Evolutionary conservation across 2,888 invertebrate genomes (phyloP), one percentile per base, ranked within the genome.

Genomic region (Andrena hattorfiana): DNA sequence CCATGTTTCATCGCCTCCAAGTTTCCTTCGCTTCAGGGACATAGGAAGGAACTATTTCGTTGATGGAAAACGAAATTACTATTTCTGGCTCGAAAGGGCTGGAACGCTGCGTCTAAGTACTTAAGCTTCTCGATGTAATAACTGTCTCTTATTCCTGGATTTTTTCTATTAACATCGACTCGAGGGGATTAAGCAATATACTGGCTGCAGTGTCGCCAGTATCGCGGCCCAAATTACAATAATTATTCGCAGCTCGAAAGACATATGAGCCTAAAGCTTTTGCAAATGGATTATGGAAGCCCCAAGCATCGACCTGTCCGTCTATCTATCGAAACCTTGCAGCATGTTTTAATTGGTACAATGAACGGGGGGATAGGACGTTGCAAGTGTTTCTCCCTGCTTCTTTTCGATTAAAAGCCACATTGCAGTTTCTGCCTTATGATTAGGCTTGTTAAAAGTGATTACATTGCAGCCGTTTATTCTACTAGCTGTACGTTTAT

Each of bases 261-360:
- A 85, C 83, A 84, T 87, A 90, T 87, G 84, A 89, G 89, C 88
- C 87, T 86, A 83, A 81, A 86, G 87, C 89, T 89, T 91, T 90
- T 85, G 87, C 88, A 86, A 90, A 90, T 88, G 91, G 92, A 92
- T 91, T 91, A 92, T 89, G 90, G 92, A 92, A 92, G 92, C 92
- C 90, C 85, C 88, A 86, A 85, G 71, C 86, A 79, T 90, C 88
- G 85, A 85, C 85, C 84, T 77, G 87, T 84, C 89, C 83, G 87
- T 89, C 86, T 84, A 87, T 88, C 87, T 87, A 91, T 90, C 90
- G 90, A 91, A 91, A 91, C 88, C 89, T 88, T 89, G 89, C 83
- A 88, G 84, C 85, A 85, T 88, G 87, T 90, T 90, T 90, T 88
- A 90, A 90, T 89, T 89, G 89, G 89, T 86, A 75, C 81, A 84